Evolutionary conservation across 2,113 vertebrate genomes (phyloP).

Genomic region (Hippocampus comes): DNA sequence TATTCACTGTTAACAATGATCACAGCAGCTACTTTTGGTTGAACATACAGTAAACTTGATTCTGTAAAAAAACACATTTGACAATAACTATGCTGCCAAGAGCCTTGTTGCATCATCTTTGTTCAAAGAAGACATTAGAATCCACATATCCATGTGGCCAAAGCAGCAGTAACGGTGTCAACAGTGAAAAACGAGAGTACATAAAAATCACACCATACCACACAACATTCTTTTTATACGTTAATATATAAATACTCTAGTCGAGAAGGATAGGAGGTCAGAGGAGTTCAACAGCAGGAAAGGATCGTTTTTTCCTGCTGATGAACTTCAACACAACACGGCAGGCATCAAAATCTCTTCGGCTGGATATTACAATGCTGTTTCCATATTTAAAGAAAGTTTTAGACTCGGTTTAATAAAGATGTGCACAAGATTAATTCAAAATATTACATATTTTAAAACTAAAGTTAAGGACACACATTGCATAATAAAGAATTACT

Average conservation of each 20-base stretch:
- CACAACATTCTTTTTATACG: background rate
- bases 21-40: background rate
- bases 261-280: background rate
- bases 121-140: too few species aligned
- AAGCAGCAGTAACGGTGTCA: background rate
- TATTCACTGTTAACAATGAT: background rate
- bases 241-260: background rate
- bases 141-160: background rate
- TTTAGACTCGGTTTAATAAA: background rate
- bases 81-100: background rate
- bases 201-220: background rate
- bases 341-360: background rate
- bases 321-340: background rate
- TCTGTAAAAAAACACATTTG: background rate
- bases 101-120: too few species aligned
- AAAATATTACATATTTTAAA: background rate
- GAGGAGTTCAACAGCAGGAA: too few species aligned
- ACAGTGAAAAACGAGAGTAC: background rate
- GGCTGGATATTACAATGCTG: background rate
- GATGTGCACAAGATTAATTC: background rate
- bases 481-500: background rate
- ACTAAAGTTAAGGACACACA: constrained; percentile 28
- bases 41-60: background rate
- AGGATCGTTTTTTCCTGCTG: too few species aligned
- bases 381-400: background rate